phyloP scores from a whole-genome alignment of 2,113 vertebrate genomes.

The Burhinus bistriatus region DNA sequence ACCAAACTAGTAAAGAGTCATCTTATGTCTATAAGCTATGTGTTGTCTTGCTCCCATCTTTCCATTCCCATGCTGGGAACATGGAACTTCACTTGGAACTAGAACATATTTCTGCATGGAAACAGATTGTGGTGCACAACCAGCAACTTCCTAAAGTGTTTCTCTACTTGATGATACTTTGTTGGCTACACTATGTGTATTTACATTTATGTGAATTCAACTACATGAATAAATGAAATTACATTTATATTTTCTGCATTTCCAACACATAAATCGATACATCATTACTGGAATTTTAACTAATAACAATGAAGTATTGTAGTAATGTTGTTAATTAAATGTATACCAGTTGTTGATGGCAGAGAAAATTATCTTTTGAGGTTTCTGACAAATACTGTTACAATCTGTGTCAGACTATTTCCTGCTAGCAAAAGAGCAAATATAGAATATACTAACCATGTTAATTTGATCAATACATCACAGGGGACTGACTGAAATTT shows the following conservation, averaged over 20 bases:
- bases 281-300: neutral
- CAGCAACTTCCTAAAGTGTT: neutral
- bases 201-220: neutral
- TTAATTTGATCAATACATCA: neutral
- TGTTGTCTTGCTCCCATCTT: neutral
- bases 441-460: neutral
- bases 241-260: neutral
- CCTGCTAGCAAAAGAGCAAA: neutral
- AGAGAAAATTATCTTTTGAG: neutral
- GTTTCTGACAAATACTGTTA: neutral
- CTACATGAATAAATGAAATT: neutral
- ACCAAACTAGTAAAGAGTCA: neutral
- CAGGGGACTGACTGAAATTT: neutral
- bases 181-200: neutral
- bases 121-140: neutral
- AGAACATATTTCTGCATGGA: neutral
- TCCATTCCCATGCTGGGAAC: neutral
- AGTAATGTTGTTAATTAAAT: neutral
- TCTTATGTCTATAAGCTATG: neutral
- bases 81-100: too few relatives aligned
- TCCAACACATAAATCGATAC: neutral
- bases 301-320: neutral
- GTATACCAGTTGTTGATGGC: neutral
- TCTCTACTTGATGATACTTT: neutral
- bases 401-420: neutral